Conservation (phyloP, 2,888 invertebrate species). For the Toxonevra muliebris region DNA sequence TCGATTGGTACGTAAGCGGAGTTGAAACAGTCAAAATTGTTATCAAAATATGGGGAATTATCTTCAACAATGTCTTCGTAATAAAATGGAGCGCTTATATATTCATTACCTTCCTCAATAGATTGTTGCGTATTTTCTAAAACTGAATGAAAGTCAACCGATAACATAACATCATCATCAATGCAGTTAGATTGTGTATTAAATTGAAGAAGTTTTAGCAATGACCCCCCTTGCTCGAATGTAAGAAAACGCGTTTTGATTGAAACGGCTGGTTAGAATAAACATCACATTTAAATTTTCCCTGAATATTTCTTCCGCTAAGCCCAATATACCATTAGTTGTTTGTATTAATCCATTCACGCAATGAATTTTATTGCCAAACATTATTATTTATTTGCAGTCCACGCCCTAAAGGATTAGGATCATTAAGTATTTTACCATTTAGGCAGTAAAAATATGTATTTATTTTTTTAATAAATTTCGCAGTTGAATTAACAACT, state of each 20-base stretch:
- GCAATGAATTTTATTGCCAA: too few relatives aligned
- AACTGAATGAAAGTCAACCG: constrained; percentile 16
- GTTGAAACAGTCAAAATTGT: not conserved
- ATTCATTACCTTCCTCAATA: not conserved
- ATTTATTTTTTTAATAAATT: constrained; percentile 23
- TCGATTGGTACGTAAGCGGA: not conserved
- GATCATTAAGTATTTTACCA: constrained; percentile 21
- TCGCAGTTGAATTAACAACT: constrained; percentile 21
- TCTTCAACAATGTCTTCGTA: not conserved
- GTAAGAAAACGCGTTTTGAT: too few relatives aligned
- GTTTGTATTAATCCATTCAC: too few relatives aligned
- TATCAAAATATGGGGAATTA: constrained; percentile 4
- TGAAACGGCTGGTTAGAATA: too few relatives aligned
- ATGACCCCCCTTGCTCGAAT: too few relatives aligned
- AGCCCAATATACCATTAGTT: too few relatives aligned
- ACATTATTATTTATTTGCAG: constrained; percentile 15
- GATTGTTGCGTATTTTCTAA: constrained; percentile 14
- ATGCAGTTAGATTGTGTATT: constrained; percentile 16
- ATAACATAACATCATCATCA: constrained; percentile 18
- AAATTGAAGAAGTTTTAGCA: constrained; percentile 17
- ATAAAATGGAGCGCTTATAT: not conserved
- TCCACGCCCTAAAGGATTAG: constrained; percentile 15
- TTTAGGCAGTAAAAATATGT: constrained; percentile 29
- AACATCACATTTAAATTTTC: too few relatives aligned
- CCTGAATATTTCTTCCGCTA: too few relatives aligned